phyloP scores from a whole-genome alignment of 92 coral and sea anemone genomes.

The Micromussa lordhowensis region DNA sequence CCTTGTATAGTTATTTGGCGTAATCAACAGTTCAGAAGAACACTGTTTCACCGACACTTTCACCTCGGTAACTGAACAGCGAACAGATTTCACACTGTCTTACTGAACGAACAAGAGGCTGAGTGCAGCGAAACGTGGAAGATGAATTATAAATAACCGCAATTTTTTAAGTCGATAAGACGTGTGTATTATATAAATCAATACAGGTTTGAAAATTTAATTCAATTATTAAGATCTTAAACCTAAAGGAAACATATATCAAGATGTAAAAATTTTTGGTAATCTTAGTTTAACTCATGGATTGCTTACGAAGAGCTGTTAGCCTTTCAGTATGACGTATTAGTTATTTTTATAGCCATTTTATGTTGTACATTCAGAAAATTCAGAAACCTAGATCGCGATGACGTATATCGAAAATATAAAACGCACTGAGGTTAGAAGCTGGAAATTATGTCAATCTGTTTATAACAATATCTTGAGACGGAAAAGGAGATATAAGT shows the following conservation, averaged over 20 bases:
- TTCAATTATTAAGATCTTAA: neutral
- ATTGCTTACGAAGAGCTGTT: neutral
- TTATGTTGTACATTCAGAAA: neutral
- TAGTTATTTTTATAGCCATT: neutral
- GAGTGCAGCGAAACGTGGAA: neutral
- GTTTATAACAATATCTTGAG: neutral
- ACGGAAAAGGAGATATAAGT: neutral
- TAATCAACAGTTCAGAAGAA: slow-evolving; percentile 57
- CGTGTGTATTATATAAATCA: neutral
- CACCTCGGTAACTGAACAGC: slow-evolving; percentile 18
- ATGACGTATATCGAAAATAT: neutral
- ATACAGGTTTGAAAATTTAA: neutral
- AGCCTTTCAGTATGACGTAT: neutral
- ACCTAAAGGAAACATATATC: neutral
- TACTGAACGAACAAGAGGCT: neutral
- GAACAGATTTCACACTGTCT: neutral
- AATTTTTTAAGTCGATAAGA: neutral
- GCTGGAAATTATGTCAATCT: neutral
- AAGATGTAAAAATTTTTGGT: neutral
- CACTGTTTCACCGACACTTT: slow-evolving; percentile 28
- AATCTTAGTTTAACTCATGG: neutral
- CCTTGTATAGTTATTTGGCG: slow-evolving; percentile 66
- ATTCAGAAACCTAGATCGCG: neutral
- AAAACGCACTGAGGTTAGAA: neutral
- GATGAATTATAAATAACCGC: neutral